Conservation (phyloP, 2,888 invertebrate genomes). For the Pterostichus madidus region DNA sequence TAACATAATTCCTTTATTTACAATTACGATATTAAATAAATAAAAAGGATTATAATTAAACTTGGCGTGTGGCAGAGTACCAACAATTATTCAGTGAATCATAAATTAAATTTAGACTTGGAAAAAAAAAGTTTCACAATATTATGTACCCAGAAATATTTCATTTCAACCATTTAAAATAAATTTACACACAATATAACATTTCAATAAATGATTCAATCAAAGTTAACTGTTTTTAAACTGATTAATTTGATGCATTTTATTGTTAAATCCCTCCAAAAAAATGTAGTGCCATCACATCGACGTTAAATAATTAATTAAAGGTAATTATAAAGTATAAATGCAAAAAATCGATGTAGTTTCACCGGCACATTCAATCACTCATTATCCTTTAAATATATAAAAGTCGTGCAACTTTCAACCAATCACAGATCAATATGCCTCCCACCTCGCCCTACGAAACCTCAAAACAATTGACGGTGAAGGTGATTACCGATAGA, state of each 20-base stretch:
- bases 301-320: too few relatives aligned
- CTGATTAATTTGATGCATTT: background rate
- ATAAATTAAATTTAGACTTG: background rate
- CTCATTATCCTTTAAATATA: background rate
- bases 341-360: background rate
- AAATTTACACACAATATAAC: too few relatives aligned
- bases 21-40: background rate
- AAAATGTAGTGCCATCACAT: background rate
- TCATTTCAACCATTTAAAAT: too few relatives aligned
- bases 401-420: slow-evolving; percentile 5
- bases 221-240: too few relatives aligned
- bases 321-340: too few relatives aligned
- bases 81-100: slow-evolving; percentile 25
- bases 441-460: slow-evolving; percentile 9
- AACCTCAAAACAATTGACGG: slow-evolving; percentile 1
- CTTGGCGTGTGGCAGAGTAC: background rate
- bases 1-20: background rate
- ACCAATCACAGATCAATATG: slow-evolving; percentile 55
- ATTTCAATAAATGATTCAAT: too few relatives aligned
- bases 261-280: background rate
- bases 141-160: background rate
- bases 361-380: background rate
- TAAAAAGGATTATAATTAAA: slow-evolving; percentile 10
- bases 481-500: slow-evolving; percentile 50
- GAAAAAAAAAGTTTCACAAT: slow-evolving; percentile 4